phyloP scores from a whole-genome alignment of 2,888 invertebrate species.

The Venustoraphidia nigricollis region DNA sequence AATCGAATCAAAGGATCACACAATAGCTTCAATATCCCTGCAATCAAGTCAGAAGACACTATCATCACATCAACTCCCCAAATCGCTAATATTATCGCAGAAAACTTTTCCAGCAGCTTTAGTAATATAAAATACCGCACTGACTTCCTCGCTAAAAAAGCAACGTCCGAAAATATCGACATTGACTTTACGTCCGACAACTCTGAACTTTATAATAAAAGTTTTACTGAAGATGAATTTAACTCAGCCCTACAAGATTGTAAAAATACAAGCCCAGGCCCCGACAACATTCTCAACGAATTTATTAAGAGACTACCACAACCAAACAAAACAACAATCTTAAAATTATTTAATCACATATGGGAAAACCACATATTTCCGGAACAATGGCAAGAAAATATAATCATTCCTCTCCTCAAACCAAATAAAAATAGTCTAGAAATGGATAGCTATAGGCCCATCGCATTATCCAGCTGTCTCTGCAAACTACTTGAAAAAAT shows the following conservation, averaged over 20 bases:
- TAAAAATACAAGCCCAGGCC: background rate
- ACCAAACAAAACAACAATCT: background rate
- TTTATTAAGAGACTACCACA: background rate
- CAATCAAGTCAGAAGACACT: background rate
- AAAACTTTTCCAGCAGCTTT: background rate
- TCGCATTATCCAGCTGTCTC: conserved; percentile 2
- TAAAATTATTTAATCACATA: background rate
- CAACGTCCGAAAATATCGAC: background rate
- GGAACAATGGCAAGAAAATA: conserved; percentile 1
- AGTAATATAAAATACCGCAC: background rate
- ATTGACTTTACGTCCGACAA: background rate
- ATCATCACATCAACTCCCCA: background rate
- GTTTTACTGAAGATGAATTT: background rate
- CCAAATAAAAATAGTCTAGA: background rate
- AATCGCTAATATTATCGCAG: background rate
- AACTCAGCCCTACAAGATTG: background rate
- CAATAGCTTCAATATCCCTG: background rate
- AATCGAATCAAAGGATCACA: background rate
- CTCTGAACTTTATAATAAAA: background rate
- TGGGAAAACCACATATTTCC: background rate
- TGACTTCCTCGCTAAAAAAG: background rate
- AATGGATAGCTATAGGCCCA: conserved; percentile 2
- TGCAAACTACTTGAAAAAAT: conserved; percentile 6
- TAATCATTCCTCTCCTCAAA: conserved; percentile 4
- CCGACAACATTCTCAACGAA: background rate